Conservation (phyloP, 2,888 invertebrate species). For the Lysandra bellargus region DNA sequence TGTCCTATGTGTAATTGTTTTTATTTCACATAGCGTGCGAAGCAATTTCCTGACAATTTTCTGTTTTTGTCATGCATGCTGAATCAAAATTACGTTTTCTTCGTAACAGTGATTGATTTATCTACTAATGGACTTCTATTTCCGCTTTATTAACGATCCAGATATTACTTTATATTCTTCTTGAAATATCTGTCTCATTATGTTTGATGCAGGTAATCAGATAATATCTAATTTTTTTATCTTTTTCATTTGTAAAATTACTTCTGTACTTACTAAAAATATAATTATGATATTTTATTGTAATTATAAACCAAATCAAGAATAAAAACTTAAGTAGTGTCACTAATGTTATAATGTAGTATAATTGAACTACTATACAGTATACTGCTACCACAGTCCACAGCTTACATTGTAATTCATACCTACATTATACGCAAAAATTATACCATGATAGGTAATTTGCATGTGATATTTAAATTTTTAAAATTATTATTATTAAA, state of each 20-base stretch:
- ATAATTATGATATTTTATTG: too few species aligned
- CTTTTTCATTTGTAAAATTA: background rate
- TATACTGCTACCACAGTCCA: background rate
- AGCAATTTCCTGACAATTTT: conserved; percentile 37
- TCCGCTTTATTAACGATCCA: background rate
- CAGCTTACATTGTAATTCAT: background rate
- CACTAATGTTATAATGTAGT: background rate
- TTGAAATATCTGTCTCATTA: background rate
- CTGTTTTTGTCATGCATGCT: conserved; percentile 25
- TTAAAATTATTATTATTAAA: conserved; percentile 6
- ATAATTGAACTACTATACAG: background rate
- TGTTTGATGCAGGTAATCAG: background rate
- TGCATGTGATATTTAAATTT: background rate
- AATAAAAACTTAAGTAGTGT: background rate
- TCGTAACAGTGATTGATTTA: conserved; percentile 19
- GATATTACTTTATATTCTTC: background rate
- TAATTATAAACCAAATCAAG: background rate
- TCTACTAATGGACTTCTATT: conserved; percentile 11
- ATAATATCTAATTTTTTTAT: background rate
- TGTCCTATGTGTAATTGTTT: conserved; percentile 51
- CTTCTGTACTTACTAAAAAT: too few species aligned
- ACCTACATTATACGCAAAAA: background rate
- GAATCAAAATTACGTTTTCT: conserved; percentile 14
- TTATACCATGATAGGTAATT: background rate
- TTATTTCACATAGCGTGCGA: conserved; percentile 38